phyloP scores from a whole-genome alignment of 2,888 invertebrate genomes.

The Cactoblastis cactorum region DNA sequence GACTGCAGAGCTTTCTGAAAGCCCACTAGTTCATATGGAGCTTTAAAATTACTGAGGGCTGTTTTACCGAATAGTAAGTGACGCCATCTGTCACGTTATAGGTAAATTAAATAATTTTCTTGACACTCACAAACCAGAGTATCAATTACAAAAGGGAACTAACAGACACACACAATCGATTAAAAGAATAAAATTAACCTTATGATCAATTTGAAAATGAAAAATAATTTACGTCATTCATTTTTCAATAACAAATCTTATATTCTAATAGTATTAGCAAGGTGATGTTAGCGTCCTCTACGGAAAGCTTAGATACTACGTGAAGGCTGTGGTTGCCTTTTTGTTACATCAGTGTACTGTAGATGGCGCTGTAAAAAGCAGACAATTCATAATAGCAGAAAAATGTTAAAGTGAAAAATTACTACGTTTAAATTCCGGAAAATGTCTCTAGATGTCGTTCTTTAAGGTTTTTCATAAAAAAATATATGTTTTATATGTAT shows the following conservation, averaged over 20 bases:
- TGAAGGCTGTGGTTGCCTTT: neutral
- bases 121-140: neutral
- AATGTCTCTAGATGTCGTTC: neutral
- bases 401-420: neutral
- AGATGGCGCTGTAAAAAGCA: neutral
- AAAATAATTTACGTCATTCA: neutral
- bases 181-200: no score
- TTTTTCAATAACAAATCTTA: neutral
- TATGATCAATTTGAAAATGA: no score
- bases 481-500: no score
- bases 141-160: no score
- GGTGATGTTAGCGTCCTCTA: constrained; percentile 1
- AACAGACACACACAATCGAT: no score
- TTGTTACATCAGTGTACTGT: neutral
- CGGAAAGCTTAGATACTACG: neutral
- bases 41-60: constrained; percentile 24
- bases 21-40: constrained; percentile 24
- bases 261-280: neutral
- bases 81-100: constrained; percentile 53
- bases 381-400: neutral
- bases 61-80: constrained; percentile 33
- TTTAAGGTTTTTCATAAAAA: neutral
- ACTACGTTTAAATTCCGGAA: neutral
- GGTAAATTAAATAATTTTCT: constrained; percentile 23
- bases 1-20: constrained; percentile 36